Base-by-base conservation (phyloP, 1,140 invertebrate genomes). In the Trachelipus rathkii region DNA sequence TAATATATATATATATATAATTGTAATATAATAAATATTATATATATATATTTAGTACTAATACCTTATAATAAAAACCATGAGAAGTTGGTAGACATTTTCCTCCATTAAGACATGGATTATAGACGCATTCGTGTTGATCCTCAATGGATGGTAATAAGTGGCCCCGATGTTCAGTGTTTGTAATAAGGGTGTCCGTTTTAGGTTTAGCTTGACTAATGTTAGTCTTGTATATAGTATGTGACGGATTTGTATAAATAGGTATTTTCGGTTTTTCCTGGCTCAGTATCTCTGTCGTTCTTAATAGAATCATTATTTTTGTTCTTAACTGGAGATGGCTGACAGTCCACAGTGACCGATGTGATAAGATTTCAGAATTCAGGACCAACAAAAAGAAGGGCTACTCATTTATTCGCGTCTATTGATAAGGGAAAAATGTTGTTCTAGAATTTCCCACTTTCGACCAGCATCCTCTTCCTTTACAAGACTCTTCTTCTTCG, bases 41-140 rank as follows among this genome's bases (percentile, higher is more conserved):
- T n/a, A n/a, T n/a, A n/a, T n/a, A n/a, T n/a, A n/a, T n/a, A n/a
- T n/a, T n/a, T n/a, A n/a, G n/a, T n/a, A n/a, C n/a, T n/a, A n/a
- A n/a, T n/a, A n/a, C n/a, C n/a, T n/a, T n/a, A n/a, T n/a, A n/a
- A n/a, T n/a, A n/a, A n/a, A 60, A 60, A 60, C 53, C 53, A n/a
- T 46, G 33, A 43, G 50, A 60, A n/a, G 53, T 33, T 13, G 60
- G 73, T 23, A 75, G 11, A 44, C 73, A 75, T 53, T 75, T 75
- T 46, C 73, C 73, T 21, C 73, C 73, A 19, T 75, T 75, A 23
- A 67, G 73, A 53, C 73, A 75, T 60, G 50, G 50, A 8, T 60
- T 60, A 8, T 60, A 60, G 50, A 60, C 50, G 19, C 50, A 60
- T 19, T 60, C 50, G 8, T 60, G 50, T 60, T 60, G 50, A 60